Evolutionary conservation across 2,113 vertebrate genomes (phyloP).

Genomic region (Cepphus grylle): DNA sequence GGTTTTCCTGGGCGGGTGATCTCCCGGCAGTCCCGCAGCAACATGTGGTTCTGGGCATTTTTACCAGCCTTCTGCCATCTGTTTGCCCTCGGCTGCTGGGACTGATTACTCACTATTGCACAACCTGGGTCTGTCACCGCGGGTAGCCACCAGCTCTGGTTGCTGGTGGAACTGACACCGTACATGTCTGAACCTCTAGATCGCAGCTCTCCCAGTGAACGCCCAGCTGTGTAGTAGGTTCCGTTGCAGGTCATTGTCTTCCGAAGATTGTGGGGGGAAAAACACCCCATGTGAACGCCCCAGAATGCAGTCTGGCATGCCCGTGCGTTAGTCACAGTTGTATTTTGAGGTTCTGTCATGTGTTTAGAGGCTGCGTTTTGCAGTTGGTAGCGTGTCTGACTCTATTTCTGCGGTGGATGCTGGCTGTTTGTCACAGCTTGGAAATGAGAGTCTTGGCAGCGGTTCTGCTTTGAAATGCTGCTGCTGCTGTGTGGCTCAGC

Average conservation of each 20-base stretch:
- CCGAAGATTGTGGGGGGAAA: not conserved
- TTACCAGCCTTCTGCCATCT: not conserved
- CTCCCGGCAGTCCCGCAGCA: not conserved
- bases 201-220: fast-evolving
- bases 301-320: not conserved
- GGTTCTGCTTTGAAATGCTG: not conserved
- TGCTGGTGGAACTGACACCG: not conserved
- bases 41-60: not conserved
- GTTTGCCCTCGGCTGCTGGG: not conserved
- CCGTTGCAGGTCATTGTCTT: not conserved
- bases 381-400: not conserved
- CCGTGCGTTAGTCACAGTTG: not conserved
- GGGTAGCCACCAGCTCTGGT: not conserved
- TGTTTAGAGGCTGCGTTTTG: not conserved
- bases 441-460: not conserved
- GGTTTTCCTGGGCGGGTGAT: not conserved
- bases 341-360: not conserved
- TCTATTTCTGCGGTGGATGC: not conserved
- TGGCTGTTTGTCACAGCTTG: not conserved
- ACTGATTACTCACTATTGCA: not conserved
- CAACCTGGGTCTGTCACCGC: not conserved
- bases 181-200: fast-evolving
- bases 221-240: not conserved
- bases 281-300: not conserved
- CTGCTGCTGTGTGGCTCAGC: not conserved